These are phyloP conservation scores for Neoitamus cyanurus DNA, from an alignment of 2,888 invertebrate species.

Conservation along the genomic window DNA sequence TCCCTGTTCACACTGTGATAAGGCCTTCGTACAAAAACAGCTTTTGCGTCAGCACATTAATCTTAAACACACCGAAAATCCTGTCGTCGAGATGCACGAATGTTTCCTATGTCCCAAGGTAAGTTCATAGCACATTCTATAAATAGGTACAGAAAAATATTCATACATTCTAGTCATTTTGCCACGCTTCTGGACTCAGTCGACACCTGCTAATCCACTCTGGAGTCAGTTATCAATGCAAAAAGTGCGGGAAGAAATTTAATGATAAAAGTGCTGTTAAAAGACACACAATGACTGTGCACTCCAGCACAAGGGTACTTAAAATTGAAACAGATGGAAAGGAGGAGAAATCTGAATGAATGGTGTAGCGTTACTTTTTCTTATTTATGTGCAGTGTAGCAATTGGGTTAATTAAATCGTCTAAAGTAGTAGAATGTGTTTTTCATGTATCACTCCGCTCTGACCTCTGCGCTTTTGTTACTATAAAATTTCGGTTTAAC, in stretches of 20 bases:
- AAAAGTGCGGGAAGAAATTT: slow-evolving; percentile 75
- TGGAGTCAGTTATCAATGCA: slow-evolving; percentile 74
- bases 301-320: slow-evolving; percentile 52
- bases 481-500: too few species aligned
- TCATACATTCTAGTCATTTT: slow-evolving; percentile 57
- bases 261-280: slow-evolving; percentile 78
- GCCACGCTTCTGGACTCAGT: slow-evolving; percentile 74
- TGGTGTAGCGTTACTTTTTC: background rate
- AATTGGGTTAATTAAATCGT: background rate
- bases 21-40: slow-evolving; percentile 79
- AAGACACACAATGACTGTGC: slow-evolving; percentile 69
- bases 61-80: slow-evolving; percentile 70
- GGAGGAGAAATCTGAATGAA: background rate
- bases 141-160: background rate
- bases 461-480: too few species aligned
- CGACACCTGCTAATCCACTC: slow-evolving; percentile 75
- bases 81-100: slow-evolving; percentile 72
- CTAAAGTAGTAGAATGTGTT: background rate
- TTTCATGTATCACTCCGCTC: background rate
- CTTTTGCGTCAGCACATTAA: slow-evolving; percentile 73
- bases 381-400: background rate
- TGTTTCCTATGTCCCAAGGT: slow-evolving; percentile 76
- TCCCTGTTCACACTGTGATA: slow-evolving; percentile 73
- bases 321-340: background rate
- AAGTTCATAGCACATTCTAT: background rate